Evolutionary conservation across 2,888 invertebrate genomes (phyloP), one percentile per base, ranked within the genome.

Genomic region (Dynastes hyllus): DNA sequence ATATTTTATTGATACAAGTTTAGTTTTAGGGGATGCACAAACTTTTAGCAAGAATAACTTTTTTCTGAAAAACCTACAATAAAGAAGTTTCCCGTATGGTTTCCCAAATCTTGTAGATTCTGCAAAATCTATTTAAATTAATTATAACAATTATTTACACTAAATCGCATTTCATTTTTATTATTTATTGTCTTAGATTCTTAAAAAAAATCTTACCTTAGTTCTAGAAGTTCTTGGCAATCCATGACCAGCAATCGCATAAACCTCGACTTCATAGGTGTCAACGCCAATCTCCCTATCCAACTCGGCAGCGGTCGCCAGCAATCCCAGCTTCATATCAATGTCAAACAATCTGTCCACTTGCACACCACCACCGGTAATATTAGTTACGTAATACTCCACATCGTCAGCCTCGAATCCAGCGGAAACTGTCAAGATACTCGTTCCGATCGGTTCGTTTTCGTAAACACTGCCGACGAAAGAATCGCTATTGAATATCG

Each of bases 301-400:
- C 88, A 97, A 90, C 81, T 94, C 92, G 65, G 93, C 94, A 16
- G 96, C 95, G 16, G 97, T 97, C 65, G 96, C 95, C 83, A 98
- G 90, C 85, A 96, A 95, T 67, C 98, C 98, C 86, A 95, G 91
- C 83, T 95, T 94, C 29, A 95, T 93, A 90, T 98, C 97, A 86
- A 98, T 95, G 87, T 96, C 96, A 88, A 98, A 98, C 85, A 97
- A 91, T 86, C 96, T 93, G 90, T 97, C 96, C 87, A 96, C 95
- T 90, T 95, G 95, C 83, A 91, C 92, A 81, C 94, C 94, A 83
- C 89, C 90, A 87, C 92, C 93, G 85, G 95, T 95, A 89, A 95
- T 95, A 90, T 95, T 95, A 85, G 96, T 96, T 88, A 98, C 95
- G 90, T 96, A 97, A 90, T 96, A 98, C 89, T 97, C 96, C 88